phyloP scores from a whole-genome alignment of 2,113 vertebrate species.

The Chaetops frenatus region DNA sequence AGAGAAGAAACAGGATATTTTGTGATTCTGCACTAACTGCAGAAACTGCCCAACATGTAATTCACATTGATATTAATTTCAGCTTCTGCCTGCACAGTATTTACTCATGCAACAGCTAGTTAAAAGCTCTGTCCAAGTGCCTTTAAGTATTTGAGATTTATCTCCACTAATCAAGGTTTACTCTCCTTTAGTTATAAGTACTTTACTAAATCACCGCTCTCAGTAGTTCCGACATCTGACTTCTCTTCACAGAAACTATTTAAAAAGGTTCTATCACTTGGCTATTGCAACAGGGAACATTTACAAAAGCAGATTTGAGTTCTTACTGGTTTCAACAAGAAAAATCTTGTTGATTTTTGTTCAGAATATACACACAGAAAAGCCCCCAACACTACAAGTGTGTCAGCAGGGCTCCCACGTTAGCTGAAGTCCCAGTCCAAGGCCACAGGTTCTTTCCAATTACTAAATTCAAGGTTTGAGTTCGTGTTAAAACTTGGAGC shows the following conservation, averaged over 20 bases:
- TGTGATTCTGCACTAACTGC: not conserved
- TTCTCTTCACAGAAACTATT: not conserved
- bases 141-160: not conserved
- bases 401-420: rapidly evolving
- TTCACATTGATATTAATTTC: not conserved
- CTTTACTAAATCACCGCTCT: not conserved
- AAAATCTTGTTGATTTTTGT: not conserved
- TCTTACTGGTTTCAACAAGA: not conserved
- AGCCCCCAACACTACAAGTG: not conserved
- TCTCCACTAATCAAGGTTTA: not conserved
- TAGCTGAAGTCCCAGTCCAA: not conserved
- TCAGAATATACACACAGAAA: not conserved
- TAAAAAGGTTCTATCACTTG: not conserved
- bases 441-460: rapidly evolving
- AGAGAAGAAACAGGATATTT: not conserved
- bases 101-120: not conserved
- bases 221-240: not conserved
- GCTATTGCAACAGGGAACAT: not conserved
- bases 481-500: not conserved
- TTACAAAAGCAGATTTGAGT: not conserved
- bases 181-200: not conserved
- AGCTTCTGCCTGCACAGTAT: not conserved
- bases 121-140: not conserved
- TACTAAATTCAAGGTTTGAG: not conserved
- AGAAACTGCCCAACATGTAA: not conserved